Base-by-base conservation (phyloP, 2,797 vertebrate genomes). In the Pelodytes ibericus region DNA sequence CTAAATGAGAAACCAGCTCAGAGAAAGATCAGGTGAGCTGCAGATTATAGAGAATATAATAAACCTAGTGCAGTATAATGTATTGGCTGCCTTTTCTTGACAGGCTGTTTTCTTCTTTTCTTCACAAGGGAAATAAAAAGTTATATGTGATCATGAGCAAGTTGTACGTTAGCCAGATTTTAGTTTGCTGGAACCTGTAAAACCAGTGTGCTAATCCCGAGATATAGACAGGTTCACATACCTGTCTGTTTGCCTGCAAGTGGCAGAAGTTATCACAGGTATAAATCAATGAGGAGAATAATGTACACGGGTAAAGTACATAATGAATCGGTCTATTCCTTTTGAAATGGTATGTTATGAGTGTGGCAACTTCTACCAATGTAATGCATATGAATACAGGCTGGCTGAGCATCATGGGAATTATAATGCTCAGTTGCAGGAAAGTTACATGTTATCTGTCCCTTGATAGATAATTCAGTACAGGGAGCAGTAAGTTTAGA, bases 141-240 rank as follows among this genome's bases (percentile, higher is more conserved):
- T 25, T 70, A 25, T 70, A 39, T 24, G 47, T 31, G 33, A 15
- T 62, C 20, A 60, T 62, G 56, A 63, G 24, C 27, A 5, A 27
- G 31, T 62, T 39, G 30, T 62, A n/a, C 60, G 2, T 58, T 18
- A 24, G 25, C 49, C 49, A 53, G 49, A 7, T 2, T 53, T 53
- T 24, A 53, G 59, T 71, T 76, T 76, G 59, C 59, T 64, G 6
- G 41, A 77, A 77, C 67, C 67, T 71, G 74, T 58, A 71, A 30
- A 64, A 77, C 74, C 67, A 77, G 74, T 71, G 74, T 51, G 18
- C 58, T 63, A 64, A 71, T 77, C 74, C 74, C 57, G 30, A 49
- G 67, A 58, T 71, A 63, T 53, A 58, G 67, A n/a, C 51, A 31
- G 36, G 74, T 63, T 77, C 60, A 57, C 51, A 65, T 71, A 24